Evolutionary conservation across 2,888 invertebrate species (phyloP).

Genomic region (Stegophylla sp.): DNA sequence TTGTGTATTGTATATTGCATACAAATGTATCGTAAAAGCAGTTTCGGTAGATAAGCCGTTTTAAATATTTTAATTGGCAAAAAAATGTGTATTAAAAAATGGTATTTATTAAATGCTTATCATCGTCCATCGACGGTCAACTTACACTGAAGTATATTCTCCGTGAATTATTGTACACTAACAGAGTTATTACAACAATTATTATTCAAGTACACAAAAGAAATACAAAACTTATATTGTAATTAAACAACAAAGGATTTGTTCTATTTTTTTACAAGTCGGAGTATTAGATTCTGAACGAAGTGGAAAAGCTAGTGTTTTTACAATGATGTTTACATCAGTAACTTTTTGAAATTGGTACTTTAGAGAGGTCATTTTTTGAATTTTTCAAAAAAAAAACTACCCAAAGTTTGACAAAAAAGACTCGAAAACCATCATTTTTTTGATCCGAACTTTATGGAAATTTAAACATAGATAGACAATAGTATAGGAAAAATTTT

Average conservation of each 20-base stretch:
- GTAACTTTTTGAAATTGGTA: no score
- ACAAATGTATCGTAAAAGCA: background rate
- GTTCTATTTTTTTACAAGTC: slow-evolving; percentile 17
- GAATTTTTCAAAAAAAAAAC: no score
- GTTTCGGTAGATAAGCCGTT: slow-evolving; percentile 13
- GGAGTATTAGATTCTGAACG: no score
- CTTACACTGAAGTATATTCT: background rate
- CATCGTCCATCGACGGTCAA: background rate
- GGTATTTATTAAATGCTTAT: background rate
- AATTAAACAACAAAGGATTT: slow-evolving; percentile 1
- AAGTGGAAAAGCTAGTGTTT: no score
- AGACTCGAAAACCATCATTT: no score
- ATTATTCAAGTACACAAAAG: slow-evolving; percentile 9
- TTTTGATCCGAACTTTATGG: no score
- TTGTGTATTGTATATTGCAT: background rate
- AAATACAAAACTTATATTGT: slow-evolving; percentile 17
- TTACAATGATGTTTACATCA: no score
- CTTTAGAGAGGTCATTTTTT: no score
- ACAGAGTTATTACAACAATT: no score
- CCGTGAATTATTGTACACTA: background rate
- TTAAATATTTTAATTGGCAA: slow-evolving; percentile 29
- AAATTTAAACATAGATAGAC: no score
- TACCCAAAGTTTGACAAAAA: no score
- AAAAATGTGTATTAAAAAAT: background rate
- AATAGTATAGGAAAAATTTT: no score